Conservation (phyloP, 2,113 vertebrate genomes). For the Amazona guildingii region DNA sequence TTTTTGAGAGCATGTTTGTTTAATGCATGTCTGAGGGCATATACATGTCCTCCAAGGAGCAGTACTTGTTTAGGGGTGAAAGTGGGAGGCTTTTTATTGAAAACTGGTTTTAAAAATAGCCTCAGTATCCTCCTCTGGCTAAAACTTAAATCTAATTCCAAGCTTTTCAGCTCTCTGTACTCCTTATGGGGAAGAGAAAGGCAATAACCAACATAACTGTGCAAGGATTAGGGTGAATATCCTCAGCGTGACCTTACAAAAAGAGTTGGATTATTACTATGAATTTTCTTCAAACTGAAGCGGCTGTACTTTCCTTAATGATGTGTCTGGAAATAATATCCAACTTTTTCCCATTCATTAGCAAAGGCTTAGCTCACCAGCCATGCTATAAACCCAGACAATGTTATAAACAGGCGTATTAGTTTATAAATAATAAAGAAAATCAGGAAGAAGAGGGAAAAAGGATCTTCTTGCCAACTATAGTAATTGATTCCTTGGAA, state of each 20-base stretch:
- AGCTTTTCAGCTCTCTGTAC: neutral
- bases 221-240: neutral
- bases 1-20: neutral
- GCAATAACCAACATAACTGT: neutral
- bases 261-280: neutral
- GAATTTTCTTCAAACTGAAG: neutral
- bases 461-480: neutral
- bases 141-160: neutral
- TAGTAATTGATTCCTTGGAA: neutral
- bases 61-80: neutral
- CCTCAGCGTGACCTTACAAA: neutral
- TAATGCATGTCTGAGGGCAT: neutral
- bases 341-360: neutral
- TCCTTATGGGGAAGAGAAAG: neutral
- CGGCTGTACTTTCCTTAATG: neutral
- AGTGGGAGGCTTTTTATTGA: neutral
- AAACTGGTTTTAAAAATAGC: neutral
- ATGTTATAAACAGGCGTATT: neutral
- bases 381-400: neutral
- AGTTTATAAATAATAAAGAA: neutral
- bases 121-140: neutral
- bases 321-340: neutral
- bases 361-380: neutral
- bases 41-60: neutral
- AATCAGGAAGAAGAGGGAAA: neutral